phyloP scores from a whole-genome alignment of 2,888 invertebrate genomes.

The Archips crataeganus region DNA sequence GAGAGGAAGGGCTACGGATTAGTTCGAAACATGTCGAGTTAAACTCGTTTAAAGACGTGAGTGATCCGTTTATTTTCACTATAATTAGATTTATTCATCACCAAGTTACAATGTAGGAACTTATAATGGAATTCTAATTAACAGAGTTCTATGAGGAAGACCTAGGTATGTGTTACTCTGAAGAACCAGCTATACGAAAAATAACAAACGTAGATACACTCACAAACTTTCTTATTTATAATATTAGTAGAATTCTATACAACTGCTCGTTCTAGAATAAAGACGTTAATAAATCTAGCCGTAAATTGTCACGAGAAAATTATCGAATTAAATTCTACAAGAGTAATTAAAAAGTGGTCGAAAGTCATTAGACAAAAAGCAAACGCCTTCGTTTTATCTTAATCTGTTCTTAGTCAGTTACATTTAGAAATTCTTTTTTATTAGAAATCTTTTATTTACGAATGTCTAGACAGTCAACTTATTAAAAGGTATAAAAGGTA shows the following conservation, averaged over 20 bases:
- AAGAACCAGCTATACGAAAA: no score
- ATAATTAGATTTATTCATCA: no score
- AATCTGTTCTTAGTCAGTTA: conserved; percentile 4
- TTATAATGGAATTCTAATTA: no score
- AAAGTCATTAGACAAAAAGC: conserved; percentile 13
- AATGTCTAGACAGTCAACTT: conserved; percentile 8
- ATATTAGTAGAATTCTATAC: not conserved
- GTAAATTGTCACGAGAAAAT: not conserved
- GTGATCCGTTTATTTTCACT: no score
- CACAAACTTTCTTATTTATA: no score
- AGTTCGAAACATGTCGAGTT: no score
- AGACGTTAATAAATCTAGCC: not conserved
- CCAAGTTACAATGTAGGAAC: no score
- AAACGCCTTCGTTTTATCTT: not conserved
- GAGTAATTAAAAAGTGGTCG: conserved; percentile 15
- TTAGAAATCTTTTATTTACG: not conserved
- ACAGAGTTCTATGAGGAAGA: no score
- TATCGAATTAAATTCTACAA: not conserved
- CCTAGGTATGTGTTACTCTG: no score
- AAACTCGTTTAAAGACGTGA: no score
- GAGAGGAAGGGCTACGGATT: no score
- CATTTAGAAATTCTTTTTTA: conserved; percentile 15
- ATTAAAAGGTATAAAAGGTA: not conserved
- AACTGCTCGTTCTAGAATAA: not conserved
- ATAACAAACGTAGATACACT: no score